Evolutionary conservation across 30 jellyfish, hydroid and myxozoan species (phyloP), one percentile per base, ranked within the genome.

Genomic region (Pelagia noctiluca): DNA sequence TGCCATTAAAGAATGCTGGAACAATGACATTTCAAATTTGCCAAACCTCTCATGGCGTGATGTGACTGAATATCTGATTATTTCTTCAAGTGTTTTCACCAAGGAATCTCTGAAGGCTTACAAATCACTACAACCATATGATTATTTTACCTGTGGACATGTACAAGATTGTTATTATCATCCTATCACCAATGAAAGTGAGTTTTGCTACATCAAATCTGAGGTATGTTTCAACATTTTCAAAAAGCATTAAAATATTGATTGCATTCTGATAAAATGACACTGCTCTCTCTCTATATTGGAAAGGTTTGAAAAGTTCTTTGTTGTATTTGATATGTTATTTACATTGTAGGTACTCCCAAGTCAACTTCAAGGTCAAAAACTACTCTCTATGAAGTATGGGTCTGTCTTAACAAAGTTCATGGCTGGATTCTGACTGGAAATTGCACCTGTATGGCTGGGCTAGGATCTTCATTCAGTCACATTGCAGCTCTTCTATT

Each of bases 31-130:
- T 64, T 16, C 68, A 60, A 21, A 47, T 0, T 48, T 78, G 65
- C 89, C 89, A 42, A 57, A 60, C 60, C 30, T 78, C 18, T 18
- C 75, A n/a, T 80, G 91, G 91, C 31, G 72, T 35, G 91, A 80
- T 49, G 75, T 80, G 63, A 35, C 71, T 34, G 67, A 80, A 35
- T 80, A 80, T 54, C 84, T 80, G 12, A 80, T 80, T 32, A 57
- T 63, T 52, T 47, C 85, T 28, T 86, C 84, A 47, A 64, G 91
- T 50, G 25, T 28, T 35, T 80, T 72, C 47, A 42, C 72, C 23
- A 72, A 72, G 30, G 85, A 72, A 26, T 35, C 85, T 19, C 72
- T 72, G 35, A 72, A 72, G 42, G 72, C 85, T 32, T 72, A 72
- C 85, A 72, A 72, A 35, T 72, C 83, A 18, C 85, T 72, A 25